phyloP scores from a whole-genome alignment of 2,113 vertebrate genomes.

The Megaptera novaeangliae region DNA sequence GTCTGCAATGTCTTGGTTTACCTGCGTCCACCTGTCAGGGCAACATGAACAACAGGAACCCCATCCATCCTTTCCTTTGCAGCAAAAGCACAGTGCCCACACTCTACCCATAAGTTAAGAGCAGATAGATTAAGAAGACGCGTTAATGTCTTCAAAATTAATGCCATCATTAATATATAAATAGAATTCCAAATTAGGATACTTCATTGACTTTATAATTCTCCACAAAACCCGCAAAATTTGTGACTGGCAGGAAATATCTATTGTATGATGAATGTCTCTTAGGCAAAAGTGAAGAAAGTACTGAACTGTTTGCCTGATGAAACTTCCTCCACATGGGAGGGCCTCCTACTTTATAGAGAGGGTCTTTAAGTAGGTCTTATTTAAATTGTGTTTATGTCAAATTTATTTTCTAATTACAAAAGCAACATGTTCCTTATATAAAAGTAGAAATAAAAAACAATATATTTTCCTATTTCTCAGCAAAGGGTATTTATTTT shows the following conservation, averaged over 20 bases:
- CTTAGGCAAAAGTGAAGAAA: neutral
- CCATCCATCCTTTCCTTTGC: neutral
- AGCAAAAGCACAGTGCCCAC: neutral
- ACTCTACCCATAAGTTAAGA: neutral
- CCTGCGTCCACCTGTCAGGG: slow-evolving; percentile 84
- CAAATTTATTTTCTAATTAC: neutral
- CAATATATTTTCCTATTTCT: neutral
- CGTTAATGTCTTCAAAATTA: neutral
- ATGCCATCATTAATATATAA: neutral
- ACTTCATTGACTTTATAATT: neutral
- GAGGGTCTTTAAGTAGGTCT: neutral
- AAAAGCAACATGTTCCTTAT: neutral
- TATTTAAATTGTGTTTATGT: neutral
- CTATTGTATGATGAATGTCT: neutral
- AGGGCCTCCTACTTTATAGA: neutral
- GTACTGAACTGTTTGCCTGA: neutral
- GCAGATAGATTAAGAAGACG: neutral
- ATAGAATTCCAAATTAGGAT: neutral
- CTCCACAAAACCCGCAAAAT: neutral
- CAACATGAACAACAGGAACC: neutral
- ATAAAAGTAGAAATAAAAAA: neutral
- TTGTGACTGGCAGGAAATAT: neutral
- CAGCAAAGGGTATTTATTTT: neutral
- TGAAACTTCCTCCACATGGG: neutral
- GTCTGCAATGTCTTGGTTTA: slow-evolving; percentile 77